Conservation (phyloP, 2,113 vertebrate species). For the Sinocyclocheilus anshuiensis region DNA sequence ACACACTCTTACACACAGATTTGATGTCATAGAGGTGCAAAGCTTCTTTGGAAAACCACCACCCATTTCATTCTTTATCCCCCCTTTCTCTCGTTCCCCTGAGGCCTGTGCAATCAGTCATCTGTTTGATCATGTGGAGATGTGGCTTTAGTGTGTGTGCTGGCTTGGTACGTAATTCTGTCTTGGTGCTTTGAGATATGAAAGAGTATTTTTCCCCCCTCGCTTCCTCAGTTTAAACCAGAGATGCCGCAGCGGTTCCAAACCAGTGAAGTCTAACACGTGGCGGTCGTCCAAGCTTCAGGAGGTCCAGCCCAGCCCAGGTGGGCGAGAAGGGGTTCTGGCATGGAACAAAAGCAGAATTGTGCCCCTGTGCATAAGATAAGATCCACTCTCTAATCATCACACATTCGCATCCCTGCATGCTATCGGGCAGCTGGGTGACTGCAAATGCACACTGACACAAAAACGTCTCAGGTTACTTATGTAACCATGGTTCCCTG, state of each 20-base stretch:
- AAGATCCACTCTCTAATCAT: slow-evolving; percentile 68
- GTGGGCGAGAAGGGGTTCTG: background rate
- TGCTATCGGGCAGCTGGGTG: slow-evolving; percentile 59
- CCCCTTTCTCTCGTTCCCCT: background rate
- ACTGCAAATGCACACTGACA: slow-evolving; percentile 54
- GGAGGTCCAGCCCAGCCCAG: slow-evolving; percentile 1
- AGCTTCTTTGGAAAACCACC: slow-evolving; percentile 15
- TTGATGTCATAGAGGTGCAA: slow-evolving; percentile 16
- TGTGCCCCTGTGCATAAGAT: slow-evolving; percentile 37
- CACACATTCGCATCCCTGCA: slow-evolving; percentile 68
- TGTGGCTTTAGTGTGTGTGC: slow-evolving; percentile 6
- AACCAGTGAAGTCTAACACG: background rate
- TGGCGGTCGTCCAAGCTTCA: slow-evolving; percentile 29
- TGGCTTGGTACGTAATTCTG: background rate
- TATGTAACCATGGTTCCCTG: too few species aligned
- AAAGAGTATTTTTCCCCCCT: background rate
- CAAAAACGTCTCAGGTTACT: too few species aligned
- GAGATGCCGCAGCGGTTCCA: slow-evolving; percentile 14
- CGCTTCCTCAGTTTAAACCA: slow-evolving; percentile 30
- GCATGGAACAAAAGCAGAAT: slow-evolving; percentile 42
- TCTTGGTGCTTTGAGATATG: slow-evolving; percentile 28
- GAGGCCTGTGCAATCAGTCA: slow-evolving; percentile 34
- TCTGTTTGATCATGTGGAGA: slow-evolving; percentile 27
- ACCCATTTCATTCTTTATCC: background rate
- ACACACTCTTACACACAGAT: slow-evolving; percentile 24